Conservation (phyloP, 37 sponge, comb jelly and placozoan species). For the Axinella damicornis region DNA sequence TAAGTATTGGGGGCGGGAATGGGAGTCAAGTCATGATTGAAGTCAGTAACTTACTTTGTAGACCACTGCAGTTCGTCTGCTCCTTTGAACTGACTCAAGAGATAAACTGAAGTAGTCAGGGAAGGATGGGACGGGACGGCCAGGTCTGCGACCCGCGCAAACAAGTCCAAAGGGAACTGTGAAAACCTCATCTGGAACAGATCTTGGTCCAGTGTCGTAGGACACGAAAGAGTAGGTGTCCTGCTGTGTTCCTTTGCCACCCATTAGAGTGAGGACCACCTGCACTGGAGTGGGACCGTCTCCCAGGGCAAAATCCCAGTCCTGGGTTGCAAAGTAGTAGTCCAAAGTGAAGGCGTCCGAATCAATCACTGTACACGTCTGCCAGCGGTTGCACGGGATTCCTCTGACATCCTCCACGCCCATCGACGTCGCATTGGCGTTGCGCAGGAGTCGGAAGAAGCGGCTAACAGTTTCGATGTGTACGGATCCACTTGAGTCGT, state of each 20-base stretch:
- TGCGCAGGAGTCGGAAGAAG: neutral
- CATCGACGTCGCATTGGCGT: slow-evolving; percentile 7
- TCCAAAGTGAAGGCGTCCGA: slow-evolving; percentile 22
- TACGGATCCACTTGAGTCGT: slow-evolving; percentile 20
- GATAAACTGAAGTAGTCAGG: slow-evolving; percentile 54
- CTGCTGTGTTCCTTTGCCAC: neutral
- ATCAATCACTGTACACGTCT: slow-evolving; percentile 17
- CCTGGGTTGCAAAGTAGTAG: slow-evolving; percentile 43
- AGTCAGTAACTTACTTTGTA: too few relatives aligned
- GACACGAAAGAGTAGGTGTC: slow-evolving; percentile 42
- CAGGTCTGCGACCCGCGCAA: slow-evolving; percentile 43
- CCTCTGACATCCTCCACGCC: slow-evolving; percentile 49
- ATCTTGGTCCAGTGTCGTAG: slow-evolving; percentile 31
- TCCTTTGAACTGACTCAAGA: too few relatives aligned
- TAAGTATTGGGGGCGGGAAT: too few relatives aligned
- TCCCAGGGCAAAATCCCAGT: neutral
- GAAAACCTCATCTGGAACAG: slow-evolving; percentile 56
- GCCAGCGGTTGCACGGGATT: slow-evolving; percentile 52
- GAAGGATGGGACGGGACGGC: slow-evolving; percentile 34
- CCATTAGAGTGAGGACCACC: neutral
- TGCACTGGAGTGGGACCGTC: slow-evolving; percentile 7
- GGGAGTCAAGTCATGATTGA: too few relatives aligned
- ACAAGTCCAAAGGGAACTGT: slow-evolving; percentile 54
- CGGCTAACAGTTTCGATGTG: slow-evolving; percentile 29
- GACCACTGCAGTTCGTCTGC: too few relatives aligned